phyloP scores from a whole-genome alignment of 92 coral and sea anemone species.

The Pocillopora meandrina region DNA sequence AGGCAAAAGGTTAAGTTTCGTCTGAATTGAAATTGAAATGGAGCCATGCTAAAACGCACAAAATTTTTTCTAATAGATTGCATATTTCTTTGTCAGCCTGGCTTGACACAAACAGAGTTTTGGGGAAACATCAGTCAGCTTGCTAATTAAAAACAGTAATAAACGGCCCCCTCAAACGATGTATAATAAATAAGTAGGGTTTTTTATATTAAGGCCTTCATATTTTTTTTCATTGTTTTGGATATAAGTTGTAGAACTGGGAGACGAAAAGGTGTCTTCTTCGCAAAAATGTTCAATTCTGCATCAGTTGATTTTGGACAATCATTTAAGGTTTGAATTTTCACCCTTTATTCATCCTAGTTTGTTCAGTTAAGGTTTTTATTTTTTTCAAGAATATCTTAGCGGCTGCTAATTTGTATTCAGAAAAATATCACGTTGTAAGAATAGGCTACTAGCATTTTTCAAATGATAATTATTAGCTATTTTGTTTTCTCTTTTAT shows the following conservation, averaged over 20 bases:
- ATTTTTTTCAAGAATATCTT: neutral
- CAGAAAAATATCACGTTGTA: neutral
- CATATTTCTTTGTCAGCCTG: neutral
- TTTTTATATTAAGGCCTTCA: neutral
- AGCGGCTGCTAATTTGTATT: neutral
- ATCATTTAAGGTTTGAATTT: neutral
- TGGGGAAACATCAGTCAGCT: neutral
- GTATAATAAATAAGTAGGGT: neutral
- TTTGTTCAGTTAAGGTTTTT: neutral
- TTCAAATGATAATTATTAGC: neutral
- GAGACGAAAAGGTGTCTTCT: neutral
- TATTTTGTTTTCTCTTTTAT: slow-evolving; percentile 13
- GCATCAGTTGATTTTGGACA: neutral
- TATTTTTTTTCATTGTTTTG: neutral
- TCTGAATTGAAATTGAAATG: neutral
- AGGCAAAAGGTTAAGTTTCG: no score
- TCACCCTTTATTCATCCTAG: neutral
- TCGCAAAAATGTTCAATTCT: neutral
- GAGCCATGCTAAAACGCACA: neutral
- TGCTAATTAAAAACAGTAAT: neutral
- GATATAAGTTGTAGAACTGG: neutral
- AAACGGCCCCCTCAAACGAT: slow-evolving; percentile 3
- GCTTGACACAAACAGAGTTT: slow-evolving; percentile 1
- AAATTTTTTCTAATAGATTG: neutral
- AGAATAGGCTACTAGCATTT: neutral